Percentiles rank a stretch among this genome's conserved stretches.
Evolutionary conservation across 2,888 invertebrate genomes (phyloP).

Genomic region (Sphinx pinastri): DNA sequence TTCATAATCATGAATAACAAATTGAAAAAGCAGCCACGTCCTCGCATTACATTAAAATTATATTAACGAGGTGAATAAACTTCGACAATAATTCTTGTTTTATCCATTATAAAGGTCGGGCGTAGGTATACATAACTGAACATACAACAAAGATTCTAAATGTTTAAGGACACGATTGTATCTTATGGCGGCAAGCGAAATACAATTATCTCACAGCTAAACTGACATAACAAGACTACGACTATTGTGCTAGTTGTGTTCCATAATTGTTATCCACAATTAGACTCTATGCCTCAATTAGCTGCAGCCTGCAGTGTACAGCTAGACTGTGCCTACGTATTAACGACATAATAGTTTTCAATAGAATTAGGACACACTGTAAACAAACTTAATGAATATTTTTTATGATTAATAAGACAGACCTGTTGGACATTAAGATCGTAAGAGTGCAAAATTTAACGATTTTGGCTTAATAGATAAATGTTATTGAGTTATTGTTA

Average conservation of each 20-base stretch:
- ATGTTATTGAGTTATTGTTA: too few species aligned
- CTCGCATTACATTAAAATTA: background rate
- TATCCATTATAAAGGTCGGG: constrained; percentile 6
- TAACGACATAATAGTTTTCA: background rate
- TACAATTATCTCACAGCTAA: constrained; percentile 14
- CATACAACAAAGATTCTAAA: background rate
- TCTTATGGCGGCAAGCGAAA: background rate
- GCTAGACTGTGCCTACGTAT: too few species aligned
- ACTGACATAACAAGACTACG: constrained; percentile 6
- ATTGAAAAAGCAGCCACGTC: background rate
- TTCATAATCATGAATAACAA: background rate
- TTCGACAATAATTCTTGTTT: constrained; percentile 15
- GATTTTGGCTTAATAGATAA: too few species aligned
- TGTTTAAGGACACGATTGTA: background rate
- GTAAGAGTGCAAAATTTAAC: too few species aligned
- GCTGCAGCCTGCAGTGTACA: background rate
- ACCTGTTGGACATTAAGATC: too few species aligned
- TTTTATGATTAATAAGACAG: too few species aligned
- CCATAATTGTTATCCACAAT: constrained; percentile 5
- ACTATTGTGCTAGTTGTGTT: constrained; percentile 22
- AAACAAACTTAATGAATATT: too few species aligned
- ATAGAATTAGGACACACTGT: background rate
- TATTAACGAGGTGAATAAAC: constrained; percentile 15
- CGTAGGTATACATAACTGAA: background rate
- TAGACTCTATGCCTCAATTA: constrained; percentile 14